Percentiles rank a stretch among this genome's conserved stretches.
These are phyloP conservation scores for Panagrolaimus sp. DNA, from an alignment of 1,140 invertebrate species.

Conservation along the genomic window DNA sequence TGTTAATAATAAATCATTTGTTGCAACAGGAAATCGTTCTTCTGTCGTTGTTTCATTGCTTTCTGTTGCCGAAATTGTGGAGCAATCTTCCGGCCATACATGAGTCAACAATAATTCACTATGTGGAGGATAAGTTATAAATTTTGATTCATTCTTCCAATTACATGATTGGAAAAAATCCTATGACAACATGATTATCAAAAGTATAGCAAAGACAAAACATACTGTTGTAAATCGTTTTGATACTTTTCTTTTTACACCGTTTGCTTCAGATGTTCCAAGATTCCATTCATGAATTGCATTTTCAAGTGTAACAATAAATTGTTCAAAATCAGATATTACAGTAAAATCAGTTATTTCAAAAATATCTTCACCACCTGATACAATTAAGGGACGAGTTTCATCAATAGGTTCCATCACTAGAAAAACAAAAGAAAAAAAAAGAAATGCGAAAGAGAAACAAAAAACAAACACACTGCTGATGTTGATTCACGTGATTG, in stretches of 20 bases:
- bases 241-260: neutral
- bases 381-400: neutral
- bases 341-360: slow-evolving; percentile 18
- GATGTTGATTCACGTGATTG: too few species aligned
- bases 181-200: neutral
- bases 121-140: slow-evolving; percentile 1
- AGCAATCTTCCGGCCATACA: neutral
- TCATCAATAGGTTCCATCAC: slow-evolving; percentile 7
- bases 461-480: too few species aligned
- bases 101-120: neutral
- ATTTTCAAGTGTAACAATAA: slow-evolving; percentile 10
- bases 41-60: neutral
- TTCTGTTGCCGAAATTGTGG: neutral
- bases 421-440: too few species aligned
- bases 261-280: neutral
- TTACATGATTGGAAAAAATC: neutral
- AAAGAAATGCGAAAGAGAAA: too few species aligned
- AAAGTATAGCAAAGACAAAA: neutral
- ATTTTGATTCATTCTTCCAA: slow-evolving; percentile 4
- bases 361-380: slow-evolving; percentile 5
- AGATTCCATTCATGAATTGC: slow-evolving; percentile 17
- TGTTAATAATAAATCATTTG: neutral
- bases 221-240: neutral
- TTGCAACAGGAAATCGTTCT: neutral
- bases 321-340: slow-evolving; percentile 9